Evolutionary conservation across 2,113 vertebrate genomes (phyloP), one percentile per base, ranked within the genome.

Genomic region (Corvus moneduloides): DNA sequence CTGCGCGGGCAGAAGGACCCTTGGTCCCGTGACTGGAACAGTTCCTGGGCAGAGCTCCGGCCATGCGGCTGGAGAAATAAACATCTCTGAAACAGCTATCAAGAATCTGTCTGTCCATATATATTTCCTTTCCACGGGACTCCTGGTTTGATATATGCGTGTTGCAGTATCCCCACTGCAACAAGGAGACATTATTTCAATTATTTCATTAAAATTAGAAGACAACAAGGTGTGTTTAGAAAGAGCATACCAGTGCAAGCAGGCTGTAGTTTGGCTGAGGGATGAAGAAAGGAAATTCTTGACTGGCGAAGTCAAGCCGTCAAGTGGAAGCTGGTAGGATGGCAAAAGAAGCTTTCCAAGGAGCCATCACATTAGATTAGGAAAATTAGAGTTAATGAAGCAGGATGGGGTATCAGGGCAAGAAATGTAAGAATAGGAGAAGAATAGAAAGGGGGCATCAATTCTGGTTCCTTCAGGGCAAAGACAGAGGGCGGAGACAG

Each of bases 311-410:
- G 7, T 4, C 3, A 85, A 88, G 19, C 5, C 13, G 32, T 55
- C 0, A 2, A 68, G 22, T 2, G 2, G 32, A 75, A 84, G 4
- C 5, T 59, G 16, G 30, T 46, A 75, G 39, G 7, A 24, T 51
- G 24, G 37, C 35, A 77, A 87, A 92, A 77, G 30, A 89, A 41
- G 1, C 4, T 77, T 89, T 89, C 12, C 33, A 16, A 75, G 46
- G 16, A 23, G 3, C 8, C 12, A 23, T 66, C 13, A 17, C 33
- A 72, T 11, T 61, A 3, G 13, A 10, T 37, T 37, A 37, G 37
- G 23, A 56, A 30, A 75, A 79, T 51, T 28, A 54, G 28, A 37
- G 11, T 28, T 1, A 2, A 28, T 0, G 1, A 59, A 75, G 14
- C 62, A 68, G 30, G 24, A 63, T 12, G 3, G 11, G 3, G 1